Base-by-base conservation (phyloP, 2,888 invertebrate species). In the Watsonalla cultraria region DNA sequence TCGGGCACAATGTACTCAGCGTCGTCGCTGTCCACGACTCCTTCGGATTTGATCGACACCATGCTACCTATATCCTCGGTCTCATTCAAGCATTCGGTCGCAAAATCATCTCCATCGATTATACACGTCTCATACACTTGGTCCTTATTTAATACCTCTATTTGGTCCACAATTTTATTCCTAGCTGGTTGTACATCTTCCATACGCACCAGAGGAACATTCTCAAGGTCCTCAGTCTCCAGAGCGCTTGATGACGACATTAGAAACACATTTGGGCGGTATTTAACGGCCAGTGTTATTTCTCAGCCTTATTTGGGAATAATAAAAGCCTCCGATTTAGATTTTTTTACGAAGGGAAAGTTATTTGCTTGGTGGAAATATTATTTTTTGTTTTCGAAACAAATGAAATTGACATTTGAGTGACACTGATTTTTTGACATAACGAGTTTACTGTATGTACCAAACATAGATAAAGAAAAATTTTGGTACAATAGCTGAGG, bases 201-300 rank as follows among this genome's bases (percentile, higher is more conserved):
- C 87, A 88, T 84, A 51, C 85, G 82, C 39, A 88, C 88, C 24
- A 87, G 68, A 15, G 82, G 80, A n/a, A 86, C 79, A 66, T 82
- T 82, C 54, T 83, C 86, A 54, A 86, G 64, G 56, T 87, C 86
- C 56, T 88, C 88, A 57, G 67, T 76, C 62, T 85, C 86, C 54
- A 85, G 66, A 56, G 74, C 72, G 62, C 63, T 78, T 51, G 79
- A 69, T 57, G 86, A 68, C 57, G 86, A 82, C 87, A 87, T 87
- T 66, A 15, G 37, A 37, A n/a, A 37, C 42, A 61, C 67, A 71
- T 72, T 57, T 52, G 54, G 52, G 47, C 54, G 57, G 57, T 55
- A 65, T 58, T 47, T 53, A 54, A 48, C 53, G 24, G 24, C 24
- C 24, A 24, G 24, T 24, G 52, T 56, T 53, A 52, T 56, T 24